A percentile compares a stretch with the other conserved stretches of the same genome.
phyloP scores from a whole-genome alignment of 2,113 vertebrate genomes.

The Psittacula cyanocephala region DNA sequence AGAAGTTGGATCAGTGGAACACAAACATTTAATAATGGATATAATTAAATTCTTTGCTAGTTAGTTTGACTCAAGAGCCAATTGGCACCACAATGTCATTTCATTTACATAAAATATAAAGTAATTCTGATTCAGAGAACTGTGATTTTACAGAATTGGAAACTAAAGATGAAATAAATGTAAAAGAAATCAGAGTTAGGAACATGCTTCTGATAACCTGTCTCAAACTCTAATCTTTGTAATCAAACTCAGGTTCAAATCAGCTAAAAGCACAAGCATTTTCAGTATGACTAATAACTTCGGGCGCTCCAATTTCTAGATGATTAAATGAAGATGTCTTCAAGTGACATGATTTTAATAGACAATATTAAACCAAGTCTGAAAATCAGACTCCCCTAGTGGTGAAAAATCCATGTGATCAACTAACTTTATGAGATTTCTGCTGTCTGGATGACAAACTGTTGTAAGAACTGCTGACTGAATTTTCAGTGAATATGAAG shows the following conservation, averaged over 20 bases:
- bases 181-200: neutral
- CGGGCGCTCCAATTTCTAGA: neutral
- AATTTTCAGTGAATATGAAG: neutral
- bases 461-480: neutral
- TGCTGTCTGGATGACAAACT: neutral
- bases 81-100: slow-evolving; percentile 38
- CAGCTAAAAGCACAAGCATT: neutral
- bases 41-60: slow-evolving; percentile 62
- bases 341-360: neutral
- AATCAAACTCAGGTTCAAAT: neutral
- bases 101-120: slow-evolving; percentile 57
- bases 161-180: slow-evolving; percentile 35
- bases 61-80: slow-evolving; percentile 53
- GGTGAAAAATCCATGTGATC: neutral
- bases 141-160: slow-evolving; percentile 5
- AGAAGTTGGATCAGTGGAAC: slow-evolving; percentile 21
- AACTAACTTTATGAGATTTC: neutral
- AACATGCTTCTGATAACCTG: neutral
- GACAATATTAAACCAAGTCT: neutral
- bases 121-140: slow-evolving; percentile 1
- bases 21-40: slow-evolving; percentile 66
- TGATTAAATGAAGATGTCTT: slow-evolving; percentile 2
- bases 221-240: neutral
- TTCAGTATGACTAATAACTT: neutral
- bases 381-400: neutral